Evolutionary conservation across 1,140 invertebrate genomes (phyloP).

Genomic region (Homalodisca vitripennis): DNA sequence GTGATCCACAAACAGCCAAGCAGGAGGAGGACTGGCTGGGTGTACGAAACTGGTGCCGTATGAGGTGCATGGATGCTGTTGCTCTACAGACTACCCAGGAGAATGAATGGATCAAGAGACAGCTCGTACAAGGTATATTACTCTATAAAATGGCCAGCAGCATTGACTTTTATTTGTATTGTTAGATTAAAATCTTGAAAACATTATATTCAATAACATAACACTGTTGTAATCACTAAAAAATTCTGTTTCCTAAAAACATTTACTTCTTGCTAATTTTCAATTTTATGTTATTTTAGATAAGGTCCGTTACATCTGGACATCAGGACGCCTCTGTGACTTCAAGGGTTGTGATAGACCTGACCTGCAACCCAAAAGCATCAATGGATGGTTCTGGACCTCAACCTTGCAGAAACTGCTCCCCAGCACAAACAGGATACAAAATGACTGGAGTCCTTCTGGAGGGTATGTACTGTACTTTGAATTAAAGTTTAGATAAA

Average conservation of each 20-base stretch:
- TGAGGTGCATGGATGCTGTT: slow-evolving; percentile 83
- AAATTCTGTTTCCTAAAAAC: no score
- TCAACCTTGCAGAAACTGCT: slow-evolving; percentile 43
- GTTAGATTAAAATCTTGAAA: no score
- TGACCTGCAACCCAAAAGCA: slow-evolving; percentile 44
- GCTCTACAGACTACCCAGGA: slow-evolving; percentile 77
- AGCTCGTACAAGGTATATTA: slow-evolving; percentile 67
- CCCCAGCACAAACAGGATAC: slow-evolving; percentile 43
- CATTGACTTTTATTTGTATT: background rate
- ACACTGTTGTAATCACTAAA: no score
- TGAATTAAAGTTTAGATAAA: background rate
- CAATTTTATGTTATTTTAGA: no score
- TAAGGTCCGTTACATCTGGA: slow-evolving; percentile 45
- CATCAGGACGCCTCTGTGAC: slow-evolving; percentile 47
- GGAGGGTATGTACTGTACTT: slow-evolving; percentile 44
- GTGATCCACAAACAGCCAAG: slow-evolving; percentile 65
- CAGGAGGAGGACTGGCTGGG: slow-evolving; percentile 79
- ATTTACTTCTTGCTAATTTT: no score
- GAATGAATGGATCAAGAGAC: slow-evolving; percentile 78
- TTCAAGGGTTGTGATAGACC: slow-evolving; percentile 45
- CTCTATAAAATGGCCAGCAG: background rate
- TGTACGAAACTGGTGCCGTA: slow-evolving; percentile 77
- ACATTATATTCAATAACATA: no score
- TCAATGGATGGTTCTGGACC: slow-evolving; percentile 50
- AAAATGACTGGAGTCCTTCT: slow-evolving; percentile 48